A percentile compares a stretch with the other conserved stretches of the same genome.
Conservation (phyloP, 1,140 invertebrate genomes). For the Maniola jurtina region DNA sequence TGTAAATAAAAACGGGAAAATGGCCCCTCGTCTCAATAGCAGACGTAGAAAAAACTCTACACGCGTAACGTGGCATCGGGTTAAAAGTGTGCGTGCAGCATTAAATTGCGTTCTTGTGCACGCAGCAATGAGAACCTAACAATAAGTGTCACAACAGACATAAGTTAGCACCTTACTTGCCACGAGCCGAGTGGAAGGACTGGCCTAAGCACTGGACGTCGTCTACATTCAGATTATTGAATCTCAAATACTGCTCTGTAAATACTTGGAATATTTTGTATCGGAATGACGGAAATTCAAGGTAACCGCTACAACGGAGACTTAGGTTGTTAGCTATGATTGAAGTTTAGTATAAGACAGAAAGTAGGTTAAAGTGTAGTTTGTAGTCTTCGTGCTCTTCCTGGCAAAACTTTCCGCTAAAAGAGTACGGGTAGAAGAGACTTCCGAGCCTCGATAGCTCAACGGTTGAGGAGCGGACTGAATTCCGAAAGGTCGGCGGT, state of each 20-base stretch:
- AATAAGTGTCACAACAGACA: slow-evolving; percentile 34
- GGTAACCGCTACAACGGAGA: background rate
- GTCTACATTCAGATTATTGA: slow-evolving; percentile 33
- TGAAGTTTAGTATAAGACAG: background rate
- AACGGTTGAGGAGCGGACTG: too few relatives aligned
- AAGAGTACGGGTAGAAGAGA: too few relatives aligned
- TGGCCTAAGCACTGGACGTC: background rate
- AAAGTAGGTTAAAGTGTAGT: background rate
- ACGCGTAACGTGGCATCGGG: too few relatives aligned
- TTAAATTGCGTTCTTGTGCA: slow-evolving; percentile 17
- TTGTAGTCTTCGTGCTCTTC: background rate
- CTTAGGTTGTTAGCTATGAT: background rate
- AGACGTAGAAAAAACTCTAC: too few relatives aligned
- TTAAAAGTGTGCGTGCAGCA: background rate
- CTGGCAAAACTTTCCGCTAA: too few relatives aligned
- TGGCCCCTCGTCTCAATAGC: too few relatives aligned
- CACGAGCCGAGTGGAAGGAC: background rate
- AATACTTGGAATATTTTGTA: slow-evolving; percentile 19
- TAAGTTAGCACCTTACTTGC: slow-evolving; percentile 28
- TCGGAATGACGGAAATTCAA: slow-evolving; percentile 3
- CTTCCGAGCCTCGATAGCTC: too few relatives aligned
- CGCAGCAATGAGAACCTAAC: slow-evolving; percentile 25
- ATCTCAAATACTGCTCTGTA: slow-evolving; percentile 23
- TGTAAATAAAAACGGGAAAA: too few relatives aligned
- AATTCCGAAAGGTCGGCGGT: too few relatives aligned